These are phyloP conservation scores for Drosophila setifemur DNA, from an alignment of 1,140 invertebrate species.

Conservation along the genomic window DNA sequence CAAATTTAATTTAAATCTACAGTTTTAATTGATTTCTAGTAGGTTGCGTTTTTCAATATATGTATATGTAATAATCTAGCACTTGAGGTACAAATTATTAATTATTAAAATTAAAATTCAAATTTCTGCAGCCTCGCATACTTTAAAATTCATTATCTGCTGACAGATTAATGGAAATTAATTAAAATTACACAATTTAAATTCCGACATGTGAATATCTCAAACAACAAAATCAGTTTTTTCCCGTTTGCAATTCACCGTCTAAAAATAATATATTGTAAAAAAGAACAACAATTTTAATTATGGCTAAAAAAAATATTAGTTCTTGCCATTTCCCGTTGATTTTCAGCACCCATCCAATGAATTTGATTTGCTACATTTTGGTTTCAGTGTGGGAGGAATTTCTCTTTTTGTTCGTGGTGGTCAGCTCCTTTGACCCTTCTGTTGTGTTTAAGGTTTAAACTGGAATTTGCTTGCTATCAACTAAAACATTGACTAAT, in stretches of 20 bases:
- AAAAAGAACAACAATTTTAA: too few species aligned
- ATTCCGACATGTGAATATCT: too few species aligned
- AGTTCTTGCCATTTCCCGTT: neutral
- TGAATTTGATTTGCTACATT: conserved; percentile 26
- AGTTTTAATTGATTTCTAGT: too few species aligned
- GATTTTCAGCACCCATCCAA: conserved; percentile 41
- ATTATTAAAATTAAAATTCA: too few species aligned
- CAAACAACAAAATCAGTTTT: neutral
- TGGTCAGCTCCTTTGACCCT: conserved; percentile 4
- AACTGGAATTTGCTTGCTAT: conserved; percentile 77
- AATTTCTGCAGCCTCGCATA: too few species aligned
- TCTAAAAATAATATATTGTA: conserved; percentile 3
- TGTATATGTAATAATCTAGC: too few species aligned
- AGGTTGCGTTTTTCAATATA: too few species aligned
- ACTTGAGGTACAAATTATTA: too few species aligned
- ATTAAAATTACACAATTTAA: too few species aligned
- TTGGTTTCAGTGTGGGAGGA: conserved; percentile 47
- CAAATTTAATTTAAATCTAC: too few species aligned
- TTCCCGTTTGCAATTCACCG: neutral
- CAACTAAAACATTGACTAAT: conserved; percentile 74
- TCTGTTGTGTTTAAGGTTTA: conserved; percentile 57
- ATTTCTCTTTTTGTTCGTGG: conserved; percentile 30
- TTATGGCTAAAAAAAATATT: conserved; percentile 2
- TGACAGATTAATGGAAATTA: too few species aligned
- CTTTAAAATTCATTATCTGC: too few species aligned